Base-by-base conservation (phyloP, 1,140 invertebrate species). In the Sitobion miscanthi region DNA sequence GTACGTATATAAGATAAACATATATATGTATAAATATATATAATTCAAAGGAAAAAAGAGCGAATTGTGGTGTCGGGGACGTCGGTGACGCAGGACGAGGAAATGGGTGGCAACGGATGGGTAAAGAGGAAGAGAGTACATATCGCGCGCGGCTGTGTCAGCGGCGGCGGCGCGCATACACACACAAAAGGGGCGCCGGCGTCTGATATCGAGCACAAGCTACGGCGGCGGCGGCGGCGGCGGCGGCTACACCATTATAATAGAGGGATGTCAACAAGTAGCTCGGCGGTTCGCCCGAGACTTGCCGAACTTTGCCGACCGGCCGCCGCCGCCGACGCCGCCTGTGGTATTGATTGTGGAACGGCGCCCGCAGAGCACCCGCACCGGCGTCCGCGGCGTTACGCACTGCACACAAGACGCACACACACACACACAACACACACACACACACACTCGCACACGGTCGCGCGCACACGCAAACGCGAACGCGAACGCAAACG, bases 311-410 rank as follows among this genome's bases (percentile, higher is more conserved):
- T 35, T 9, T 21, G 47, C 77, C 91, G 91, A 92, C 23, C 91
- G 82, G 52, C 91, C 91, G 91, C 91, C 77, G 87, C 49, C 87
- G 85, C 62, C 62, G 30, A 30, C 42, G 69, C 47, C 69, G 91
- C 47, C 77, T 92, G 69, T 77, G 47, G 77, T 93, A 93, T 93
- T 93, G 91, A 93, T 93, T 93, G 91, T 35, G 35, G 91, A 83
- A 83, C 91, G 91, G 82, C 91, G 91, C 35, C 91, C 91, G 91
- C 91, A 85, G 91, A 85, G 42, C 77, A 92, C 91, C 91, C 91
- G 91, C 91, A 93, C 91, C 82, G 91, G 82, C 91, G 91, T 93
- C 82, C 91, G 91, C 91, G 91, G 82, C 91, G 91, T 93, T 93
- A 86, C 91, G 91, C 82, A 93, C 82, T 86, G 82, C 91, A 92